Base-by-base conservation (phyloP, 2,113 vertebrate species). In the Macaca nemestrina region DNA sequence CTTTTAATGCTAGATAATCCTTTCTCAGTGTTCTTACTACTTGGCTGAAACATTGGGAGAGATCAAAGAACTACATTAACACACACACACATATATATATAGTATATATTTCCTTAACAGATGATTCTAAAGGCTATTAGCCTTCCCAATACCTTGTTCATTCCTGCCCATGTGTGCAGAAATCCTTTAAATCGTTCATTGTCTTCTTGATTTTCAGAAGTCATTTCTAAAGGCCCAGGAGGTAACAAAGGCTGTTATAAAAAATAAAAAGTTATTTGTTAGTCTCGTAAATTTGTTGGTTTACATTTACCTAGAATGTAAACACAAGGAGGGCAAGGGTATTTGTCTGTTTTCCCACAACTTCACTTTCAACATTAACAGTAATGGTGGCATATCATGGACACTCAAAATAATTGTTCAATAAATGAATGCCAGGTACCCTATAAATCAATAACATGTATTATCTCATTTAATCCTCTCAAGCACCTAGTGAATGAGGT, bases 191-290 rank as follows among this genome's bases (percentile, higher is more conserved):
- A 43, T 43, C 67, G 0, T n/a, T 94, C 88, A 22, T 25, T 84
- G 57, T 90, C 96, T 32, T 17, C 18, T 96, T 61, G 57, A 73
- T 94, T 95, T 92, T 97, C 96, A 61, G 96, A 97, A 80, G 97
- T 45, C 99, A 99, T 99, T n/a, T 98, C 97, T 83, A 99, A 93
- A 59, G 99, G 98, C 1, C 99, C 99, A 0, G 88, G 97, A 20
- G 98, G 98, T 95, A 98, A 97, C 6, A 40, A 88, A 82, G 96
- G 96, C 99, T 99, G 73, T 95, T 90, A 88, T 88, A 23, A 95
- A 97, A 8, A 80, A 80, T 73, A 52, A 92, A 84, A 84, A 64
- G 30, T 32, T 76, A 45, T 64, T 23, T 9, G 22, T 50, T 68
- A 55, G 20, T 86, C 43, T 20, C 38, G 48, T 50, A 50, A 50